Base-by-base conservation (phyloP, 2,797 vertebrate species). In the Hippocampus kuda region DNA sequence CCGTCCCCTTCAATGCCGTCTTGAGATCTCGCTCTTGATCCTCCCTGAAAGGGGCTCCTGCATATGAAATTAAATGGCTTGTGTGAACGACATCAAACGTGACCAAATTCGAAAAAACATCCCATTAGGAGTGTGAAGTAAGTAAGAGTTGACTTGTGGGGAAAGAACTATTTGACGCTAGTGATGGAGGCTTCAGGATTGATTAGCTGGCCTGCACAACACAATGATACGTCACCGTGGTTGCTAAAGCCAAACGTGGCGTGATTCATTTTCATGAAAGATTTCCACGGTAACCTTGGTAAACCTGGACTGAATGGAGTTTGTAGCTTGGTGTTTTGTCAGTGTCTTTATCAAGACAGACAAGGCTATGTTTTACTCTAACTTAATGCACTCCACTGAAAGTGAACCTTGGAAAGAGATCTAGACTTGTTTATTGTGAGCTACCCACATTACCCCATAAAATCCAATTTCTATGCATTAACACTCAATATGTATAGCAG, bases 1-100 rank as follows among this genome's bases (percentile, higher is more conserved):
- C 79, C 0, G 90, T 86, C 2, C 68, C 84, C 65, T 79, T 85
- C 73, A 99, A 87, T 46, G 87, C 89, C 0, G 56, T 83, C 86
- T 95, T 96, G 75, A 98, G 85, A 84, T 98, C 97, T 65, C 62
- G 82, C 56, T 93, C 93, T 85, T 99, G 97, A 5, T 78, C 90
- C 67, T 91, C 88, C 79, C 92, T 90, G 89, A 93, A 98, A 0
- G 73, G 85, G 0, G 70, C 91, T 76, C 92, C 96, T 99, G 78
- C 15, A 81, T 72, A 15, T 79, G 72, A 62, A 24, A 2, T 6
- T 6, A n/a, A 57, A 44, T 27, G 12, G 27, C 15, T 38, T 38
- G 34, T 38, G 34, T 38, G 34, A 38, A 38, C 10, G n/a, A 57
- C 26, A 57, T 44, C 18, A 53, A n/a, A 22, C 18, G 10, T 11